Conservation (phyloP, 2,888 invertebrate species). For the Euspilapteryx auroguttella region DNA sequence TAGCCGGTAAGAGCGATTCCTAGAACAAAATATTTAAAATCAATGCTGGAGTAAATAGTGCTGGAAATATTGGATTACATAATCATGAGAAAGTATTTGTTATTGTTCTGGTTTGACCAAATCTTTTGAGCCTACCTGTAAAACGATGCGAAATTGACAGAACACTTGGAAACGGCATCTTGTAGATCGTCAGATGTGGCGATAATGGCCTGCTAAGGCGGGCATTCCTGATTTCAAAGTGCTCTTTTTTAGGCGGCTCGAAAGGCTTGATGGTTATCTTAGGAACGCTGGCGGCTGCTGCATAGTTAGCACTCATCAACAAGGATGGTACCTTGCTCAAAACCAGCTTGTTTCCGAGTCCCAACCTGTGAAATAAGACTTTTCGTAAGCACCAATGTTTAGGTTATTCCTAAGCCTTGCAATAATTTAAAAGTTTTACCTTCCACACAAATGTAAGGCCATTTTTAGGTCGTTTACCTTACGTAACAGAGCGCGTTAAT, state of each 20-base stretch:
- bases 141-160: slow-evolving; percentile 85
- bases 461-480: too few relatives aligned
- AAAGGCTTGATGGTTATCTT: slow-evolving; percentile 36
- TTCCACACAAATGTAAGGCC: slow-evolving; percentile 36
- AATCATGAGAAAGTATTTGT: too few relatives aligned
- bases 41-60: too few relatives aligned
- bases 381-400: too few relatives aligned
- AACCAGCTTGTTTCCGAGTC: slow-evolving; percentile 31
- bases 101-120: too few relatives aligned
- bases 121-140: slow-evolving; percentile 64
- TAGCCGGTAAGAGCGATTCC: slow-evolving; percentile 63
- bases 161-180: slow-evolving; percentile 74
- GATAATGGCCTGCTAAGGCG: slow-evolving; percentile 78
- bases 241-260: slow-evolving; percentile 34
- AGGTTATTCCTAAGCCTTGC: slow-evolving; percentile 17
- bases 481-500: too few relatives aligned
- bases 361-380: too few relatives aligned
- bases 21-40: slow-evolving; percentile 25
- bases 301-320: slow-evolving; percentile 27
- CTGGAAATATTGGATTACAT: too few relatives aligned
- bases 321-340: slow-evolving; percentile 26
- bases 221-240: slow-evolving; percentile 70
- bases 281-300: slow-evolving; percentile 26
- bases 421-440: slow-evolving; percentile 26
- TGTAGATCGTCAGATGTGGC: slow-evolving; percentile 85